phyloP scores from a whole-genome alignment of 2,113 vertebrate genomes.

The Gymnocephalus cernua region DNA sequence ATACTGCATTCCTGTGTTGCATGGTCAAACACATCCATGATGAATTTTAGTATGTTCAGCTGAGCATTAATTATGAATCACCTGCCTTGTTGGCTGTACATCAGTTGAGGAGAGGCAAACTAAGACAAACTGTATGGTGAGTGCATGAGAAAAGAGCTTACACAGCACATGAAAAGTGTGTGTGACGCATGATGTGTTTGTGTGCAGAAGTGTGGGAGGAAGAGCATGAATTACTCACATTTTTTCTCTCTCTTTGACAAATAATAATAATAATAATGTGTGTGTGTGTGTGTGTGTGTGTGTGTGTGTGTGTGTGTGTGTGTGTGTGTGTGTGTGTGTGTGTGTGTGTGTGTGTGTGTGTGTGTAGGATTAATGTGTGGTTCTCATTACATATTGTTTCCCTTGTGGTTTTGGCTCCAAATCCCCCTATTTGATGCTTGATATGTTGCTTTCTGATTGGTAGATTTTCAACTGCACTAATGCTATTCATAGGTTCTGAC shows the following conservation, averaged over 20 bases:
- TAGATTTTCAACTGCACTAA: constrained; percentile 58
- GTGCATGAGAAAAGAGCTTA: constrained; percentile 45
- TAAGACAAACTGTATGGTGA: constrained; percentile 46
- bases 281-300: constrained; percentile 1
- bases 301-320: constrained; percentile 2
- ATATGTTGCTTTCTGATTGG: constrained; percentile 52
- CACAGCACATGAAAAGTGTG: constrained; percentile 36
- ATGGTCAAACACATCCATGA: constrained; percentile 61
- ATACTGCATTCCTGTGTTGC: constrained; percentile 23
- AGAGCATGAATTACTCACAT: constrained; percentile 33
- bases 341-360: neutral
- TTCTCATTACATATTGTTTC: constrained; percentile 38
- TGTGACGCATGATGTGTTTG: constrained; percentile 34
- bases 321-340: neutral
- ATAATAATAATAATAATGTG: constrained; percentile 47
- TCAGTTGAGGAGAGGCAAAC: constrained; percentile 52
- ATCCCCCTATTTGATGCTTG: constrained; percentile 37
- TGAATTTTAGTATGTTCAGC: constrained; percentile 68
- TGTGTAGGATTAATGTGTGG: neutral
- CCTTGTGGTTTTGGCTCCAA: constrained; percentile 35
- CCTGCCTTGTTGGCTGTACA: constrained; percentile 66
- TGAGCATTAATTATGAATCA: constrained; percentile 73
- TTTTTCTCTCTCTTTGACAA: constrained; percentile 26
- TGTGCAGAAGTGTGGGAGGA: constrained; percentile 10
- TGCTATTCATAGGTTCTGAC: constrained; percentile 72